Conservation (phyloP, 2,113 vertebrate species). For the Procavia capensis region DNA sequence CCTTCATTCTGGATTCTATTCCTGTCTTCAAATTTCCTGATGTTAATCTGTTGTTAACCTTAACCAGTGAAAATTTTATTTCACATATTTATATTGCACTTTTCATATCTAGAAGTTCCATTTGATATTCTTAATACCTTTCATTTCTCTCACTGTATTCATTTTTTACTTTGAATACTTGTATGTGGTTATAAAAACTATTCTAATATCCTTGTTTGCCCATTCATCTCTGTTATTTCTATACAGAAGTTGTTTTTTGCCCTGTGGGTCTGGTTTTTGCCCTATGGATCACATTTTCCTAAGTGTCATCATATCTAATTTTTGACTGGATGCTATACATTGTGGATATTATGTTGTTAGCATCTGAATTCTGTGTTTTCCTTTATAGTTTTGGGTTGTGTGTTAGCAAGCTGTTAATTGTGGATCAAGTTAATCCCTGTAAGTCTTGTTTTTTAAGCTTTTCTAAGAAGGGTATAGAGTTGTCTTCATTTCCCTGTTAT, state of each 20-base stretch:
- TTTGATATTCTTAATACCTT: not conserved
- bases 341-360: not conserved
- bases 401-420: not conserved
- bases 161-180: not conserved
- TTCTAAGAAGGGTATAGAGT: not conserved
- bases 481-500: not conserved
- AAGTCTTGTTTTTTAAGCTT: not conserved
- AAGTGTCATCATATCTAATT: not conserved
- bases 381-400: not conserved
- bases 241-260: too few relatives aligned
- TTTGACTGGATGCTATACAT: not conserved
- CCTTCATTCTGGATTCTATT: not conserved
- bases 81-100: not conserved
- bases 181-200: not conserved
- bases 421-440: not conserved
- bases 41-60: not conserved
- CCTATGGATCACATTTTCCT: not conserved
- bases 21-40: not conserved
- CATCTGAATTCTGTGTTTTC: not conserved
- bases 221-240: not conserved
- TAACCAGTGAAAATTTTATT: not conserved
- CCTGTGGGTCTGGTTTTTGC: not conserved
- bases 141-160: not conserved
- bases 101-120: not conserved
- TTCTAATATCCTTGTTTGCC: not conserved